Percentiles rank a stretch among this genome's conserved stretches.
Evolutionary conservation across 2,888 invertebrate genomes (phyloP).

Genomic region (Sericinus montela): DNA sequence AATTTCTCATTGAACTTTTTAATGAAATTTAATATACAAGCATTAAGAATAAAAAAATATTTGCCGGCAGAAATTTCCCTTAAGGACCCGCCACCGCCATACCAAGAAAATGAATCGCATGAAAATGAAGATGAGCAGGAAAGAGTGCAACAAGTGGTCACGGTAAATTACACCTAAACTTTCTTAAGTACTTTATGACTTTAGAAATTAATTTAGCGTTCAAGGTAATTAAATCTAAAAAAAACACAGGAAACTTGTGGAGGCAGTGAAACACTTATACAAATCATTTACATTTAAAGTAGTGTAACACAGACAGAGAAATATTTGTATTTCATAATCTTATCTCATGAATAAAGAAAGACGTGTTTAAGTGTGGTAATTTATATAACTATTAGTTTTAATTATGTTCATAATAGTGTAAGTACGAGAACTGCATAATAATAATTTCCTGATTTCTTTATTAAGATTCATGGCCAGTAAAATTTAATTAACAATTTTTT

Average conservation of each 20-base stretch:
- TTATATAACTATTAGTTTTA: too few relatives aligned
- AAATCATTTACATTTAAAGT: slow-evolving; percentile 13
- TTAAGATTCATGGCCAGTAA: too few relatives aligned
- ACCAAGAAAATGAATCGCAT: slow-evolving; percentile 50
- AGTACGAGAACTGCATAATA: too few relatives aligned
- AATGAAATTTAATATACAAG: too few relatives aligned
- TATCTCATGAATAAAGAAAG: too few relatives aligned
- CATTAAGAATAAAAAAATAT: background rate
- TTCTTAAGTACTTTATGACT: background rate
- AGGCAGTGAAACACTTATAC: slow-evolving; percentile 3
- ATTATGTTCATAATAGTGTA: too few relatives aligned
- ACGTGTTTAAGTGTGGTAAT: too few relatives aligned
- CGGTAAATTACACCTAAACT: slow-evolving; percentile 19
- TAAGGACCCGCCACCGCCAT: slow-evolving; percentile 67
- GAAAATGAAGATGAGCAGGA: slow-evolving; percentile 27
- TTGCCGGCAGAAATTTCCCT: slow-evolving; percentile 55
- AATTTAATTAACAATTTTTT: too few relatives aligned
- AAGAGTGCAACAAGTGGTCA: slow-evolving; percentile 17
- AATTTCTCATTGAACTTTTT: too few relatives aligned
- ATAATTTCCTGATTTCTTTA: too few relatives aligned
- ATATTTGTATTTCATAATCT: too few relatives aligned
- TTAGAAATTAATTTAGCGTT: slow-evolving; percentile 3
- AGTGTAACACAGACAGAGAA: background rate
- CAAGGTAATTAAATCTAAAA: slow-evolving; percentile 6
- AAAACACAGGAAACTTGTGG: background rate